Evolutionary conservation across 1,140 invertebrate species (phyloP), one percentile per base, ranked within the genome.

Genomic region (Cydia amplana): DNA sequence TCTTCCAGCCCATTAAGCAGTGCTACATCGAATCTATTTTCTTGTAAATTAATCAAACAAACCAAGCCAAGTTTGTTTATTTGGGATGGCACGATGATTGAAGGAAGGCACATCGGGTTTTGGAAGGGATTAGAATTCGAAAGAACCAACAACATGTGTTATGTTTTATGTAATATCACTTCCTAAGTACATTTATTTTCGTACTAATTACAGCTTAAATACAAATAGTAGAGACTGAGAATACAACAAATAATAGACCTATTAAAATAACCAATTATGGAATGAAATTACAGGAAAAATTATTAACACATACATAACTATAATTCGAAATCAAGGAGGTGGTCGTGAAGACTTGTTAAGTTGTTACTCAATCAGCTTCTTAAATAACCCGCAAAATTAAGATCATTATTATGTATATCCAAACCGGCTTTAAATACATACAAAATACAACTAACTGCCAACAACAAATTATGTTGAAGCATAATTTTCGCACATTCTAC

Each of bases 401-500:
- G 20, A 60, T 9, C 55, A 60, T 60, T 55, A 55, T 55, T 10
- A 60, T n/a, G n/a, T n/a, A n/a, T 23, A 18, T 23, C 55, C 55
- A 60, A 60, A 23, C 55, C 55, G 20, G 55, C 20, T 60, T 23
- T 60, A 23, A 32, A 60, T 60, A 60, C 51, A 60, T 60, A 60
- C 51, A 51, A 51, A 43, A 46, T 46, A 46, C 43, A 46, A 46
- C 55, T 60, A 60, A 60, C 55, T 60, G 55, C 55, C 55, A 60
- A 20, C 55, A 60, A 60, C 55, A 60, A 60, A 60, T 60, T 60
- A 60, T 60, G 55, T 20, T 60, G 18, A 60, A 60, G 55, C 10
- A 60, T 60, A 60, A 60, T 60, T 60, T 60, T 60, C 55, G 55
- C 55, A 60, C 55, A 60, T 23, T 60, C 20, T 60, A 60, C 55